These are phyloP conservation scores for Malthinus seriepunctatus DNA, from an alignment of 2,888 invertebrate genomes.

Conservation along the genomic window DNA sequence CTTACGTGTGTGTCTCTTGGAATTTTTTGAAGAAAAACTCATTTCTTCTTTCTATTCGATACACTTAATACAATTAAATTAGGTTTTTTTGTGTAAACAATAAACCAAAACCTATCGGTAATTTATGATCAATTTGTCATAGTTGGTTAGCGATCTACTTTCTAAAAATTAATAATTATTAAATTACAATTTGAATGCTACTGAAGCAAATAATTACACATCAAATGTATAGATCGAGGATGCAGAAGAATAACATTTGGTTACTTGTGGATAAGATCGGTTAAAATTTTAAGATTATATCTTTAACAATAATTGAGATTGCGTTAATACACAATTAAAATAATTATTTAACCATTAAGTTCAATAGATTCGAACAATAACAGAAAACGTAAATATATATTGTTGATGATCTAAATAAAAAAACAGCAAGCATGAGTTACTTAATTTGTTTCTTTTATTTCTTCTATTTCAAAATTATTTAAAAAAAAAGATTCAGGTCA, in stretches of 20 bases:
- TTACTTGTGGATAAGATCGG: conserved; percentile 7
- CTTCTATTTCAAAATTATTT: too few species aligned
- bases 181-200: background rate
- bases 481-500: too few species aligned
- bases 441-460: too few species aligned
- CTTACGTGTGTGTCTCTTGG: too few species aligned
- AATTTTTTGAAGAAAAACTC: too few species aligned
- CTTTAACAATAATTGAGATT: conserved; percentile 15
- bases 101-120: too few species aligned
- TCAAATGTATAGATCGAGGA: background rate
- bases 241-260: conserved; percentile 4
- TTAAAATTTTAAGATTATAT: conserved; percentile 10
- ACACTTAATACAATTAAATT: background rate
- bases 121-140: too few species aligned
- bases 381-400: too few species aligned
- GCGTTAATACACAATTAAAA: conserved; percentile 9
- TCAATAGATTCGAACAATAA: too few species aligned
- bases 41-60: background rate
- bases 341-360: background rate
- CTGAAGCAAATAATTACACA: background rate
- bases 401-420: too few species aligned
- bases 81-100: too few species aligned
- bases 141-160: background rate
- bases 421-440: too few species aligned
- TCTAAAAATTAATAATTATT: conserved; percentile 1